Conservation (phyloP, 2,113 vertebrate species). For the Clarias gariepinus region DNA sequence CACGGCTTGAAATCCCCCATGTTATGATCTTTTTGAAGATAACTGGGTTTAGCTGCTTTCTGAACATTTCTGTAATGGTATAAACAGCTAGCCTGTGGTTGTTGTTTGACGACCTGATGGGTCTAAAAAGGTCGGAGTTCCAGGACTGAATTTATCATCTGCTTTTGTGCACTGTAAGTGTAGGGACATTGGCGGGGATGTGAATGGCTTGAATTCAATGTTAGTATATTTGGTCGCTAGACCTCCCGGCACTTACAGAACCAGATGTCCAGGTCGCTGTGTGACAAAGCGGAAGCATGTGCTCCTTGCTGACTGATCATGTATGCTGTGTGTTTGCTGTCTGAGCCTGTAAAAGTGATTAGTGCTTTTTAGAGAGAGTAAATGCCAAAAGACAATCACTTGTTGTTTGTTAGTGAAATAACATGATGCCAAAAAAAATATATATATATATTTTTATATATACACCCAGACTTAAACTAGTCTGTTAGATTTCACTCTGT, state of each 20-base stretch:
- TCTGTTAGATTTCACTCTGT: constrained; percentile 60
- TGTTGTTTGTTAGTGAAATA: constrained; percentile 13
- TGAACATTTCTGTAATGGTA: background rate
- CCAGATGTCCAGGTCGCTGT: constrained; percentile 54
- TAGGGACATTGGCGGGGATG: constrained; percentile 29
- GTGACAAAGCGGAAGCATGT: constrained; percentile 58
- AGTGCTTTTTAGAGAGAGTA: constrained; percentile 33
- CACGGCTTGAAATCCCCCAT: background rate
- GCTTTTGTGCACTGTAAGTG: constrained; percentile 54
- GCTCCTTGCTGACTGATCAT: constrained; percentile 40
- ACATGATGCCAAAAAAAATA: background rate
- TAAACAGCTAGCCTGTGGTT: constrained; percentile 43
- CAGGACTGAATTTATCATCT: constrained; percentile 63
- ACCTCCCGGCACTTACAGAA: constrained; percentile 42
- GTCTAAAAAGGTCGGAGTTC: constrained; percentile 61
- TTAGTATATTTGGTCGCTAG: constrained; percentile 23
- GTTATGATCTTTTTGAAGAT: background rate
- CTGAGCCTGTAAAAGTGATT: constrained; percentile 46
- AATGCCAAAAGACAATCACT: constrained; percentile 29
- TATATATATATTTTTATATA: background rate
- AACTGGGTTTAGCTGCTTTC: background rate
- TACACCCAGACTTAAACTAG: constrained; percentile 54
- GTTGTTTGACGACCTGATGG: constrained; percentile 58
- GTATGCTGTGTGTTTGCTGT: constrained; percentile 26
- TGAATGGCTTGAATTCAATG: constrained; percentile 41